Evolutionary conservation across 2,113 vertebrate species (phyloP).

Genomic region (Octodon degus): DNA sequence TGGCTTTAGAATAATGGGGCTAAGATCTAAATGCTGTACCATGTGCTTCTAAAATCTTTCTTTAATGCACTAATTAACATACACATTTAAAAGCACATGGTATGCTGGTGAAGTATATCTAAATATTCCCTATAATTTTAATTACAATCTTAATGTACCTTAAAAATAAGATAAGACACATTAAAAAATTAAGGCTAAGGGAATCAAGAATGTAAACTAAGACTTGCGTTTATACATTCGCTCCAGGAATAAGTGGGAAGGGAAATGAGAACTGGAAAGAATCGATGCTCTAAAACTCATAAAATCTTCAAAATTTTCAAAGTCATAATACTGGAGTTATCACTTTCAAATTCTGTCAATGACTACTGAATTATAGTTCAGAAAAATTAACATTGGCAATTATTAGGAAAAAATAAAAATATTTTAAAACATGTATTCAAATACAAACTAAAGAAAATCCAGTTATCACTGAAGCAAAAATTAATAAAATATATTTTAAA

Average conservation of each 20-base stretch:
- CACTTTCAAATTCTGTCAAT: background rate
- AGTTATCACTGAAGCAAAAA: background rate
- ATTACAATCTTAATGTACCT: background rate
- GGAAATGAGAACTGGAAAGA: background rate
- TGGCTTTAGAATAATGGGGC: background rate
- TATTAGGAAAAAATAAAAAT: background rate
- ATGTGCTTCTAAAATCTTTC: conserved; percentile 10
- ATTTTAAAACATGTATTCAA: background rate
- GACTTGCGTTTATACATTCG: background rate
- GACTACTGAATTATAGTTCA: background rate
- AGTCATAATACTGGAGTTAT: background rate
- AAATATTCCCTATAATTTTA: background rate
- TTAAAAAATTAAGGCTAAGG: background rate
- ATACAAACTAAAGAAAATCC: background rate
- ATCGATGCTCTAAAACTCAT: background rate
- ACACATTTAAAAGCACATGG: background rate
- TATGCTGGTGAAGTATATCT: background rate
- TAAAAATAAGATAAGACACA: background rate
- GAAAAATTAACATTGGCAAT: background rate
- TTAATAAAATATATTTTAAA: background rate
- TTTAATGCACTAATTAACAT: background rate
- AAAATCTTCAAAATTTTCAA: background rate
- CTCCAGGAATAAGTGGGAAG: background rate
- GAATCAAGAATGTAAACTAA: background rate
- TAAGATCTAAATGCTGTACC: background rate